A percentile compares a stretch with the other conserved stretches of the same genome.
Evolutionary conservation across 2,113 vertebrate genomes (phyloP).

Genomic region (Narcine bancroftii): DNA sequence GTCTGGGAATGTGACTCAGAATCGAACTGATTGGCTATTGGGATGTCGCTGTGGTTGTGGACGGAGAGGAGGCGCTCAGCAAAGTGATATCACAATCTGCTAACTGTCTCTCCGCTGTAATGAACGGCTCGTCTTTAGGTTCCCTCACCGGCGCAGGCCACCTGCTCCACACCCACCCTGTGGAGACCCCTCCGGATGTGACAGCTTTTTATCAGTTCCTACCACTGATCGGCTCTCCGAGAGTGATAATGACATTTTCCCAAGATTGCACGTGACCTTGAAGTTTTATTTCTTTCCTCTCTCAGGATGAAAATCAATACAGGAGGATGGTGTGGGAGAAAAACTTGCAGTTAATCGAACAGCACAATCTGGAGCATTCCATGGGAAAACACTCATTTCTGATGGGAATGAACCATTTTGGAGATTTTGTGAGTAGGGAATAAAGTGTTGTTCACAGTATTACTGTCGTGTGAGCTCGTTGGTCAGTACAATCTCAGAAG

Average conservation of each 20-base stretch:
- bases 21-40: no score
- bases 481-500: no score
- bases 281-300: not conserved
- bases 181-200: no score
- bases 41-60: no score
- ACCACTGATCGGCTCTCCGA: not conserved
- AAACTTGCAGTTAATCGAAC: slow-evolving; percentile 45
- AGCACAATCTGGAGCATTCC: slow-evolving; percentile 43
- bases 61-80: no score
- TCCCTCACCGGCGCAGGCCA: no score
- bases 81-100: no score
- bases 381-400: slow-evolving; percentile 42
- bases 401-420: slow-evolving; percentile 48
- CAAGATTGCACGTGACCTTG: not conserved
- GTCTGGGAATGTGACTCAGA: no score
- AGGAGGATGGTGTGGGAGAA: slow-evolving; percentile 47
- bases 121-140: no score
- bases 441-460: not conserved
- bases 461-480: no score
- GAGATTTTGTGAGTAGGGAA: slow-evolving; percentile 47
- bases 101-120: no score
- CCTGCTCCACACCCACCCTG: no score
- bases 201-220: not conserved
- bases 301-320: not conserved
- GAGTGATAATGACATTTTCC: not conserved